Base-by-base conservation (phyloP, 2,888 invertebrate genomes). In the Stomorhina lunata region DNA sequence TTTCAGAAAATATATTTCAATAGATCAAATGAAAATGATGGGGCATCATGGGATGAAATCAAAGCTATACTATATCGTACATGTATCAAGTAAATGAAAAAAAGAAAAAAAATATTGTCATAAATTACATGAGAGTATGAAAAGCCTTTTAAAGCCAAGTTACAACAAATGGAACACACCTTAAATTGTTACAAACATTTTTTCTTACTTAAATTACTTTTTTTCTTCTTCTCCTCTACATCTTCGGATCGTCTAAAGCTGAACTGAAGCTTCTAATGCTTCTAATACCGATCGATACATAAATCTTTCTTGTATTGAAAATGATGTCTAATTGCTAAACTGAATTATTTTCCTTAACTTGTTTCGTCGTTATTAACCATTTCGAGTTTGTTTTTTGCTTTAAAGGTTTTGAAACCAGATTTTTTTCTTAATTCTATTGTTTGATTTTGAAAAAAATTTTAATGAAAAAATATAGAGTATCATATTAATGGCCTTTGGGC, bases 401-500 rank as follows among this genome's bases (percentile, higher is more conserved):
- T 43, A 43, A 48, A 61, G 57, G 32, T 40, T 77, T 65, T 32
- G 6, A 79, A 79, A 82, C 79, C 82, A 59, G 79, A 79, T 79
- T 78, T 45, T 57, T 45, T 37, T 27, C 12, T 57, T 72, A 40
- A 34, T 34, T 55, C 43, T 48, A 50, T 79, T 71, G 63, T 72
- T 66, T 59, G 22, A 12, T 27, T 45, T 73, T 20, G 17, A 37
- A n/a, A 27, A 15, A 17, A 57, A 53, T n/a, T n/a, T n/a, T n/a
- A n/a, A n/a, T n/a, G n/a, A 27, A 63, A 75, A 80, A 68, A 76
- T 65, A n/a, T n/a, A n/a, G n/a, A n/a, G 79, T 80, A 83, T 80
- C 83, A 80, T 43, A 65, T 61, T 53, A 72, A 85, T 66, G 75
- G 87, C 88, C 88, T 83, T 84, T 85, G 85, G 76, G 63, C n/a